Conservation (phyloP, 2,113 vertebrate genomes). For the Ornithorhynchus anatinus region DNA sequence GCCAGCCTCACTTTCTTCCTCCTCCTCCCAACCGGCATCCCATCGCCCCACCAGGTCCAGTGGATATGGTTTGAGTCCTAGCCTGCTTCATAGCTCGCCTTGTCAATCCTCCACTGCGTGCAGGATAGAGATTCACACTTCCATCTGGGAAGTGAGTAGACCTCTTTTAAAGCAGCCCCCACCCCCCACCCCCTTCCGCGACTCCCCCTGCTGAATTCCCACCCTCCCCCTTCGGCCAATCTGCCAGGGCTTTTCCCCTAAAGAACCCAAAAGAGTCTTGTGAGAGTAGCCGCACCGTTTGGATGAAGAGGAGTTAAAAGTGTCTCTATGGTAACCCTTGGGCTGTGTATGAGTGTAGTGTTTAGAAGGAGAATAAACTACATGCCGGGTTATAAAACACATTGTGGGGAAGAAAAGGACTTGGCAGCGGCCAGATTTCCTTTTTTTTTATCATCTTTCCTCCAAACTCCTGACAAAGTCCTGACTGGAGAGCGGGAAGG, state of each 20-base stretch:
- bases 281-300: constrained; percentile 16
- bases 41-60: no score
- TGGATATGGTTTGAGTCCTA: no score
- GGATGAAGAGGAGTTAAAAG: constrained; percentile 69
- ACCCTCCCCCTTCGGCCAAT: background rate
- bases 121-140: no score
- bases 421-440: constrained; percentile 55
- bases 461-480: constrained; percentile 61
- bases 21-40: background rate
- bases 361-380: constrained; percentile 72
- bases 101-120: no score
- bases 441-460: constrained; percentile 50
- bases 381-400: constrained; percentile 65
- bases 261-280: background rate
- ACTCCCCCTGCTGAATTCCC: background rate
- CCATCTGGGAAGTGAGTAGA: background rate
- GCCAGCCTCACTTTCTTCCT: background rate
- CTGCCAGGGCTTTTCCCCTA: background rate
- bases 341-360: constrained; percentile 61
- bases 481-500: constrained; percentile 50
- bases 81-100: no score
- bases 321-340: constrained; percentile 72
- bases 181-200: no score
- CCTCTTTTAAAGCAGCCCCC: background rate
- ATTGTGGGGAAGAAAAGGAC: constrained; percentile 58